Evolutionary conservation across 2,888 invertebrate species (phyloP).

Genomic region (Orchestes rusci): DNA sequence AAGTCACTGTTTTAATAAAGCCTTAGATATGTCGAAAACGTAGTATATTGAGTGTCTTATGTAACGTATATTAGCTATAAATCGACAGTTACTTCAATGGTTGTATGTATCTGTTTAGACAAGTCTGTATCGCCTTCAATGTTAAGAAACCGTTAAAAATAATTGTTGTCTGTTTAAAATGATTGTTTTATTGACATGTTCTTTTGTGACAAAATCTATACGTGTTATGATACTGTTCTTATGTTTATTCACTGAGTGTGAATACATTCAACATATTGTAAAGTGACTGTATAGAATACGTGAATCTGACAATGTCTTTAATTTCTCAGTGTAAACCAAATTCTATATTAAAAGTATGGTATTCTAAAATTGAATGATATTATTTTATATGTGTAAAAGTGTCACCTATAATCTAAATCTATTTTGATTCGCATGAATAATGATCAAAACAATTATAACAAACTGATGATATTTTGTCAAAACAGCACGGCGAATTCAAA

Average conservation of each 20-base stretch:
- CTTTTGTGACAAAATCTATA: conserved; percentile 13
- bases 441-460: too few species aligned
- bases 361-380: conserved; percentile 15
- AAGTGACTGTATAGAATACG: conserved; percentile 4
- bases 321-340: conserved; percentile 16
- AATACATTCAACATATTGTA: conserved; percentile 6
- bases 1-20: too few species aligned
- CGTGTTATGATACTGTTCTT: conserved; percentile 1
- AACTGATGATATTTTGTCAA: too few species aligned
- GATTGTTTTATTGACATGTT: too few species aligned
- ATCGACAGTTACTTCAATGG: conserved; percentile 5
- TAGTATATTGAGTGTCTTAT: conserved; percentile 25
- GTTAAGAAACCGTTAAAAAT: conserved; percentile 17
- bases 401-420: conserved; percentile 13
- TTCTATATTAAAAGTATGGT: conserved; percentile 15
- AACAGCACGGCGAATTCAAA: too few species aligned
- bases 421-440: conserved; percentile 14
- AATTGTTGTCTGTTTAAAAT: conserved; percentile 24
- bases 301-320: conserved; percentile 7
- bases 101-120: conserved; percentile 13
- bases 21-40: too few species aligned
- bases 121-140: conserved; percentile 18
- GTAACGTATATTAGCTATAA: conserved; percentile 11
- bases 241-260: conserved; percentile 1
- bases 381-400: conserved; percentile 12